Conservation (phyloP, 2,113 vertebrate species). For the Vulpes lagopus region DNA sequence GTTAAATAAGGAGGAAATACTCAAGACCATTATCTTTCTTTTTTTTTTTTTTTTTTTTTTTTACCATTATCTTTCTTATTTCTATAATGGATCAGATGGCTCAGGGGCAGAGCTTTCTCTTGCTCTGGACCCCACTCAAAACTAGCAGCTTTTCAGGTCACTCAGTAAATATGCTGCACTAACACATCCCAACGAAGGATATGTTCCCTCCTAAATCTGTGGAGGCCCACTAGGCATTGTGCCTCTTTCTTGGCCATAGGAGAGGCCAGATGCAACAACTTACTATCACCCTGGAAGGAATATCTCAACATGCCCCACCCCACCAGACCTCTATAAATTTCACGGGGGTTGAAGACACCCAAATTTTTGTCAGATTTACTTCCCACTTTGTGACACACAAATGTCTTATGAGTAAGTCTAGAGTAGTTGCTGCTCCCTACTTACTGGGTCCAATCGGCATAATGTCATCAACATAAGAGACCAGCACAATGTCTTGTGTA, state of each 20-base stretch:
- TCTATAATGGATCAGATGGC: not conserved
- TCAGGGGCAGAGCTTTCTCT: not conserved
- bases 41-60: too few relatives aligned
- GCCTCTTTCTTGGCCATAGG: not conserved
- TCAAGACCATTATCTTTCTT: not conserved
- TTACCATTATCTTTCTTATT: not conserved
- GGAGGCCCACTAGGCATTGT: not conserved
- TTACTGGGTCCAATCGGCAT: not conserved
- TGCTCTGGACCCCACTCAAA: not conserved
- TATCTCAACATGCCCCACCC: not conserved
- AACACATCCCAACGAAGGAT: not conserved
- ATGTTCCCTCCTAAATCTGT: not conserved
- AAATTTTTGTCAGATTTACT: not conserved
- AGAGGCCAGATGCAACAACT: not conserved
- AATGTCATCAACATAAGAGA: not conserved
- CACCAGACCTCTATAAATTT: not conserved
- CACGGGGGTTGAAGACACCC: not conserved
- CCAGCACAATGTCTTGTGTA: too few relatives aligned
- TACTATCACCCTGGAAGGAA: not conserved
- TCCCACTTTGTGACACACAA: not conserved
- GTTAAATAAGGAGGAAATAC: not conserved
- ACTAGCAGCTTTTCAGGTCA: not conserved
- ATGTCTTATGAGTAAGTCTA: not conserved
- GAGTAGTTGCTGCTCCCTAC: not conserved
- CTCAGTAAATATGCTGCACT: not conserved